These are phyloP conservation scores for Teleiodes luculella DNA, from an alignment of 2,888 invertebrate genomes.

Conservation along the genomic window DNA sequence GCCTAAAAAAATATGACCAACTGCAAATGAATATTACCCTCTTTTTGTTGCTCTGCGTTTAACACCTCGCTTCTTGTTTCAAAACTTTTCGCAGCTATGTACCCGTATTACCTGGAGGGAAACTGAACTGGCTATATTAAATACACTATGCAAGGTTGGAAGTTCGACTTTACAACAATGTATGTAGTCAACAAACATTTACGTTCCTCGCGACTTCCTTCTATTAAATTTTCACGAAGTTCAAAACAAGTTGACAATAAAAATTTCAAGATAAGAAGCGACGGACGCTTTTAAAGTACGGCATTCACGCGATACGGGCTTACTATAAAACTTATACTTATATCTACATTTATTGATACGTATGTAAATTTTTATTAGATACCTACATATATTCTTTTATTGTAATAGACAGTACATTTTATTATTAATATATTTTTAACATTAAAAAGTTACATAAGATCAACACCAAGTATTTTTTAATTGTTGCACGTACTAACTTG, in stretches of 20 bases:
- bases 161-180: constrained; percentile 32
- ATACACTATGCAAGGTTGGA: constrained; percentile 16
- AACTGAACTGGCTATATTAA: background rate
- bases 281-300: constrained; percentile 4
- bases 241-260: constrained; percentile 46
- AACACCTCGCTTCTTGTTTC: background rate
- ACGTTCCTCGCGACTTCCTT: constrained; percentile 32
- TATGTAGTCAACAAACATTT: constrained; percentile 37
- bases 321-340: too few species aligned
- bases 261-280: constrained; percentile 36
- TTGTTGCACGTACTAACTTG: too few species aligned
- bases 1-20: too few species aligned
- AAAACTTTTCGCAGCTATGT: background rate
- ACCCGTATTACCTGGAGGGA: background rate
- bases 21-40: too few species aligned
- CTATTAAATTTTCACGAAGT: constrained; percentile 42
- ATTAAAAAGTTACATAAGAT: too few species aligned
- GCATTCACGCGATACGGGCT: too few species aligned
- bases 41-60: background rate
- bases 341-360: too few species aligned
- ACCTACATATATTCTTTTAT: too few species aligned
- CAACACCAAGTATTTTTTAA: too few species aligned
- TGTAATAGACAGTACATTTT: too few species aligned
- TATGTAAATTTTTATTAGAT: too few species aligned
- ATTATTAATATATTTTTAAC: too few species aligned